These are phyloP conservation scores for Drosophila nannoptera DNA, from an alignment of 1,140 invertebrate genomes.

Conservation along the genomic window DNA sequence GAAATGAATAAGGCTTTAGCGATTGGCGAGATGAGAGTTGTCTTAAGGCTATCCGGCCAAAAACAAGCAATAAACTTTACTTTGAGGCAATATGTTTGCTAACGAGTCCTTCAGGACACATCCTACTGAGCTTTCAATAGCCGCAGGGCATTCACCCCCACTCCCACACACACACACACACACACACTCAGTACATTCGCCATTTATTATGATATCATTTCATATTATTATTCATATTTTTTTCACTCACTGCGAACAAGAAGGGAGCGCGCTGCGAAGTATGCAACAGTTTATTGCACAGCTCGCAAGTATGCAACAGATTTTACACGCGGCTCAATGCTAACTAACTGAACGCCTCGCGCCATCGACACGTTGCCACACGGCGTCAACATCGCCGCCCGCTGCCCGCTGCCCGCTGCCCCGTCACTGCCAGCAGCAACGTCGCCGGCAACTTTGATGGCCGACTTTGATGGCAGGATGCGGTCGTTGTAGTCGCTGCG, in stretches of 20 bases:
- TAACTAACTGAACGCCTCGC: constrained; percentile 54
- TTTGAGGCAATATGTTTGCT: too few species aligned
- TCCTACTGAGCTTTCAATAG: too few species aligned
- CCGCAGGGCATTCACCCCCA: too few species aligned
- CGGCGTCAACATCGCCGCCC: constrained; percentile 13
- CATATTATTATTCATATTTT: too few species aligned
- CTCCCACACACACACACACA: too few species aligned
- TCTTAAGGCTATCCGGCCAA: too few species aligned
- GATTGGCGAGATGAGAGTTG: too few species aligned
- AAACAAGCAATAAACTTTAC: neutral
- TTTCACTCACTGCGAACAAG: too few species aligned
- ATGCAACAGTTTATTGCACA: constrained; percentile 37
- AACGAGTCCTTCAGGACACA: too few species aligned
- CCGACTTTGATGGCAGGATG: constrained; percentile 62
- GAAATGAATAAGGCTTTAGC: neutral
- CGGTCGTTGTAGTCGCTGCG: constrained; percentile 33
- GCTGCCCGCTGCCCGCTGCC: neutral
- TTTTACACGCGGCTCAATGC: constrained; percentile 41
- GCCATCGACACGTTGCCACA: constrained; percentile 21
- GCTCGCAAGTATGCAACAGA: constrained; percentile 52
- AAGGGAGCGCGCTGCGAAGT: constrained; percentile 1
- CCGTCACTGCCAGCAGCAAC: constrained; percentile 17
- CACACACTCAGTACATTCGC: too few species aligned
- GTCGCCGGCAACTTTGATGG: constrained; percentile 42
- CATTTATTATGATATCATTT: too few species aligned